phyloP scores from a whole-genome alignment of 2,113 vertebrate genomes.

The Sinosuthora webbiana region DNA sequence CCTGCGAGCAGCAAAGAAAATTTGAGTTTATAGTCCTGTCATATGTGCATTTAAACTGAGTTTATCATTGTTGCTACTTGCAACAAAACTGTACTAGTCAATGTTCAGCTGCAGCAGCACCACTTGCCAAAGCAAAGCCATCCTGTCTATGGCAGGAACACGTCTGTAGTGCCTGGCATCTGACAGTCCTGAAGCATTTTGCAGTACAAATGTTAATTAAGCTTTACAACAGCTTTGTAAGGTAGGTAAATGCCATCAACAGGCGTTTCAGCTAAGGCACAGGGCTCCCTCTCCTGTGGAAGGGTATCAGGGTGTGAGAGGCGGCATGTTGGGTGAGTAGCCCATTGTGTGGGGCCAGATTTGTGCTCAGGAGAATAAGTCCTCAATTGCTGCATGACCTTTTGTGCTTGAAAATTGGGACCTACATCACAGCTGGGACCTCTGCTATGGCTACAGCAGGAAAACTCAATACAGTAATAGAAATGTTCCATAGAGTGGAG shows the following conservation, averaged over 20 bases:
- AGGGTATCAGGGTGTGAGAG: neutral
- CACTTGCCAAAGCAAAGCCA: neutral
- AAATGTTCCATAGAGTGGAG: neutral
- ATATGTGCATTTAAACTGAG: neutral
- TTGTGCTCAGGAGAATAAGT: neutral
- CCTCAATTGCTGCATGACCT: neutral
- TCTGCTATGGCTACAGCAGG: neutral
- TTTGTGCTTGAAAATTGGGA: neutral
- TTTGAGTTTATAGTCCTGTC: neutral
- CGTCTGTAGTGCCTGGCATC: neutral
- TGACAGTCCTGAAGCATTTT: neutral
- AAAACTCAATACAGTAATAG: neutral
- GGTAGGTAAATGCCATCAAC: neutral
- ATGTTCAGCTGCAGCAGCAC: neutral
- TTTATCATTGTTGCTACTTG: neutral
- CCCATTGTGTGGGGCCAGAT: neutral
- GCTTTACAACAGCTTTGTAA: neutral
- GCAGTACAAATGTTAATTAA: neutral
- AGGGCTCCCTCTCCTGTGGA: neutral
- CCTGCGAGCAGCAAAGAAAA: neutral
- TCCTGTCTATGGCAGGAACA: neutral
- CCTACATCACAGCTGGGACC: neutral
- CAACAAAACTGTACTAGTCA: neutral
- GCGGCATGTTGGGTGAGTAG: neutral
- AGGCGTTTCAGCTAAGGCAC: neutral